A percentile compares a stretch with the other conserved stretches of the same genome.
Evolutionary conservation across 2,888 invertebrate species (phyloP).

Genomic region (Drosophila mayaguana): DNA sequence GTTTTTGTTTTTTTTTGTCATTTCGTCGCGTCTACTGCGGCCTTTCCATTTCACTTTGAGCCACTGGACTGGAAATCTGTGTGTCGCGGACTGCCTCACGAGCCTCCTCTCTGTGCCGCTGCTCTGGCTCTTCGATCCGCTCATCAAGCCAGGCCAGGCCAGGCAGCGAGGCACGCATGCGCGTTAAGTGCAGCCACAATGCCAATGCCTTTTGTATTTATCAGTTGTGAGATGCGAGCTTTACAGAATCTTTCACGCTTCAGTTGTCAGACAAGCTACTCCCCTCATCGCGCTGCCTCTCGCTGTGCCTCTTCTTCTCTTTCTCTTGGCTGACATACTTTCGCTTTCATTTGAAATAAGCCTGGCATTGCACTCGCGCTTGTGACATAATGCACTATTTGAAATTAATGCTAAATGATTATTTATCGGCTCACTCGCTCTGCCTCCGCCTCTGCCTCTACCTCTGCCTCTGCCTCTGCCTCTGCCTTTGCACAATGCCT

Average conservation of each 20-base stretch:
- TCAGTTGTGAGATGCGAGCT: slow-evolving; percentile 32
- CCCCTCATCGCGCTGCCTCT: not conserved
- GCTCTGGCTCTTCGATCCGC: not conserved
- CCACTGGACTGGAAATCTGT: slow-evolving; percentile 63
- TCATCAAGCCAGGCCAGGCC: not conserved
- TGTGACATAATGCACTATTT: slow-evolving; percentile 75
- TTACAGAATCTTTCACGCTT: slow-evolving; percentile 59
- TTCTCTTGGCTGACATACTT: slow-evolving; percentile 65
- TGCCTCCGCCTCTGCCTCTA: slow-evolving; percentile 30
- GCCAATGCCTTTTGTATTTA: slow-evolving; percentile 53
- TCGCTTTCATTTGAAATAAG: slow-evolving; percentile 68
- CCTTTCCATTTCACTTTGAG: slow-evolving; percentile 64
- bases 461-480: no score
- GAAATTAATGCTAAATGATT: slow-evolving; percentile 77
- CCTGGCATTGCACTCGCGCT: slow-evolving; percentile 54
- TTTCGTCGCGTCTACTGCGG: slow-evolving; percentile 42
- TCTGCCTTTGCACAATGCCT: slow-evolving; percentile 35
- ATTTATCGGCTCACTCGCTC: slow-evolving; percentile 58
- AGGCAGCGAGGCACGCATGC: slow-evolving; percentile 45
- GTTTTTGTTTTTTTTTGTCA: slow-evolving; percentile 48
- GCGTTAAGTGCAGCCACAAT: slow-evolving; percentile 57
- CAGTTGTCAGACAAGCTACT: slow-evolving; percentile 14
- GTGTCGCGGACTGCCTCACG: not conserved
- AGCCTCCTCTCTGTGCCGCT: no score
- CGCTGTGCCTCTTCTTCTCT: not conserved